Base-by-base conservation (phyloP, 2,797 vertebrate genomes). In the Sylvia borin region DNA sequence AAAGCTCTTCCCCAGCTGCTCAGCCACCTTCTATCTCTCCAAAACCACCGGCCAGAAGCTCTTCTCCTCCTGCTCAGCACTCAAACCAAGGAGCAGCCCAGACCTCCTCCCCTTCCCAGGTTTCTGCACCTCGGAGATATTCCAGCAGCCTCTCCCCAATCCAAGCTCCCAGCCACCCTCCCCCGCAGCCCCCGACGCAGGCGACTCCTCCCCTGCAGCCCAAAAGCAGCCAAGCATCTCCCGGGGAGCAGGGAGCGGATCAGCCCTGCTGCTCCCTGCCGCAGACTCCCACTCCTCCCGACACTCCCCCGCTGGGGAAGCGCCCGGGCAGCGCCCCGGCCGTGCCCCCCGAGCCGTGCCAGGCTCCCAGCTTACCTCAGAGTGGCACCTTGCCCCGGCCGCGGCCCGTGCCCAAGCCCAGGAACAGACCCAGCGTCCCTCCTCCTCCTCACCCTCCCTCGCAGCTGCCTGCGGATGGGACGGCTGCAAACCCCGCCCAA, bases 141-240 rank as follows among this genome's bases (percentile, higher is more conserved):
- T 99, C 99, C 55, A 98, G 98, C 96, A 99, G 98, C 98, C 98
- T 98, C 64, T 96, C 98, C 50, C 98, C 98, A 0, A 98, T 99
- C 61, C 99, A 99, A 36, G 99, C 99, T 1, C 99, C 99, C 84
- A 99, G 42, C 96, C 99, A 99, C 54, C 99, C 99, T 0, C 99
- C 99, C 3, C 99, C 99, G 0, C 99, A 99, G 95, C 99, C 99
- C 11, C 99, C 99, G 0, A 98, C 97, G 0, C 99, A 98, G 96
- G 92, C 97, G 58, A 98, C 96, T 4, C 97, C 98, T 12, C 96
- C 97, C 1, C 55, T 77, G 27, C 98, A 98, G 74, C 80, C 96
- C 42, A 97, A 97, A 11, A 88, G 97, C 0, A 42, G 93, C 62
- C 98, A 97, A 19, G 48, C 93, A 4, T 50, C 77, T 17, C 54